phyloP scores from a whole-genome alignment of 1,140 invertebrate species.

The Nixonia krombeini region DNA sequence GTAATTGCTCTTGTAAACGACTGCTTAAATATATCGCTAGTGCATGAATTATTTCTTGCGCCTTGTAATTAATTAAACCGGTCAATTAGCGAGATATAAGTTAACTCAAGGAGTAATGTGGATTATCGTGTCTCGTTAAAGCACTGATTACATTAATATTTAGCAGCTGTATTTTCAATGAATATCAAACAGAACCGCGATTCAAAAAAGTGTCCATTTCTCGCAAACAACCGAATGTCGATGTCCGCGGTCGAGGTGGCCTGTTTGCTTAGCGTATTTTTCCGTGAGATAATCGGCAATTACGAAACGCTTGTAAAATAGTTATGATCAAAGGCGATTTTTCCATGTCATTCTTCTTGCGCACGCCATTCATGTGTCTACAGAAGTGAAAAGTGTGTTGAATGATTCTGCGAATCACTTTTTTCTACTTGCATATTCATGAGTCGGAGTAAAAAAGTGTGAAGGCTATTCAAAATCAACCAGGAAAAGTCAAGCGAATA shows the following conservation, averaged over 20 bases:
- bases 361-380: too few species aligned
- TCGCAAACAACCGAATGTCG: too few species aligned
- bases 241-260: too few species aligned
- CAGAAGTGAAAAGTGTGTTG: too few species aligned
- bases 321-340: too few species aligned
- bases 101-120: slow-evolving; percentile 48
- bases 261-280: too few species aligned
- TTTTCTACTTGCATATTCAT: slow-evolving; percentile 3
- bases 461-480: slow-evolving; percentile 1
- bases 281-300: too few species aligned
- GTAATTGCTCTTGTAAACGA: slow-evolving; percentile 41
- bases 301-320: too few species aligned
- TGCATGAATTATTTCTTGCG: slow-evolving; percentile 50
- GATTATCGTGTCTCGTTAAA: slow-evolving; percentile 43
- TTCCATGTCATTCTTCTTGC: too few species aligned
- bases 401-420: neutral
- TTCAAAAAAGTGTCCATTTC: too few species aligned
- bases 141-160: slow-evolving; percentile 31
- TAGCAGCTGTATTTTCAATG: slow-evolving; percentile 18
- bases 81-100: slow-evolving; percentile 49
- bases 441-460: neutral
- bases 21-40: slow-evolving; percentile 42
- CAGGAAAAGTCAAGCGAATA: slow-evolving; percentile 1
- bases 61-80: slow-evolving; percentile 52
- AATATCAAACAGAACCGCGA: slow-evolving; percentile 16